Evolutionary conservation across 2,888 invertebrate species (phyloP), one percentile per base, ranked within the genome.

Genomic region (Brenthis ino): DNA sequence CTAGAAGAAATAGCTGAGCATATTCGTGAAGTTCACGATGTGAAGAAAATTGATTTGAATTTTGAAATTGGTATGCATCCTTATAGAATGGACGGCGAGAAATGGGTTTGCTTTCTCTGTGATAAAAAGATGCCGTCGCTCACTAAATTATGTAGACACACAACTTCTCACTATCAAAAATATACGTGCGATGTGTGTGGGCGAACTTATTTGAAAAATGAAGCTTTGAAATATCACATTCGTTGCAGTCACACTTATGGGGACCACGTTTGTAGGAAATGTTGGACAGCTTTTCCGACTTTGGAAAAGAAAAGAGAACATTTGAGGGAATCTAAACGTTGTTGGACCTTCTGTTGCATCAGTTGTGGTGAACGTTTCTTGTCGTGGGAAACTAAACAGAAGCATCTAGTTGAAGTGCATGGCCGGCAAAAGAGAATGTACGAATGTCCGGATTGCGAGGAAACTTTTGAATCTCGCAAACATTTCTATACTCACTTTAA

Each of bases 111-210:
- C 68, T 81, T 76, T 13, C 71, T 86, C 12, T 92, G 92, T 66
- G 74, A 81, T 3, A 77, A 79, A 64, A 88, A 86, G 74, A 70
- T 88, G 55, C 84, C 91, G 0, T 80, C 85, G 0, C 70, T 92
- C 4, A 82, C 80, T 0, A 88, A 85, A 28, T 77, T 93, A 0
- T 84, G 85, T 60, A 80, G 89, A 3, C 92, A 93, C 61, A 91
- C 88, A 1, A 83, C 87, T 0, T 73, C 85, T 0, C 92, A 93
- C 75, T 92, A 86, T 56, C 80, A 81, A 28, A 84, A 83, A 33
- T 87, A 79, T 60, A 89, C 89, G 0, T 93, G 92, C 64, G 91
- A 91, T 58, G 75, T 84, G 0, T 93, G 92, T 66, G 92, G 88
- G 1, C 82, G 86, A 14, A 81, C 82, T 37, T 92, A 91, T 69